Evolutionary conservation across 2,113 vertebrate species (phyloP), one percentile per base, ranked within the genome.

Genomic region (Ailuropoda melanoleuca): DNA sequence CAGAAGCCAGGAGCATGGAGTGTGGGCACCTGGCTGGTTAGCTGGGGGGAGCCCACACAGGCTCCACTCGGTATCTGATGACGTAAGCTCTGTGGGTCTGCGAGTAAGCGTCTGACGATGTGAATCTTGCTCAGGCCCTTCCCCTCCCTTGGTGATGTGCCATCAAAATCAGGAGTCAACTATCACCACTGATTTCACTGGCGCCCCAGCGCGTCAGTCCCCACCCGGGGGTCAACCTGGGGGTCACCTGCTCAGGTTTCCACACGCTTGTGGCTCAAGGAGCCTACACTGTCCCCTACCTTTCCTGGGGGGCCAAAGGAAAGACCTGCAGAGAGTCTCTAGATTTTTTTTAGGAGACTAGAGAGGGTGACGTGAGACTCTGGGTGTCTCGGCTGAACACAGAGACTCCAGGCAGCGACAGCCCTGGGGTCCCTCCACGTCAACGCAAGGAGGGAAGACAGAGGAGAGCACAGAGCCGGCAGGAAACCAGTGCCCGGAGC

Each of bases 141-240:
- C 34, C 14, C 4, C 26, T 43, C 70, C 55, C 56, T 11, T 0
- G 37, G 78, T 10, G 58, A 39, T 0, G 0, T 1, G 6, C 13
- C 34, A 50, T 46, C 58, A 56, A 64, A 12, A 48, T 53, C 72
- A 46, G 56, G 46, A 72, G 19, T 39, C 10, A 3, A 34, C 46
- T 8, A 11, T 1, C 58, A 26, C 5, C 31, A 9, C 10, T 48
- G 4, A 21, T 18, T 31, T 6, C 31, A 43, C 43, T 43, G 43
- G 43, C 43, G 43, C 43, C 43, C 43, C 43, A 43, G 43, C 4
- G 4, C 43, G 43, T 43, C 43, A 43, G 43, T 43, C 43, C 43
- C 43, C 50, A 53, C 50, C 50, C 50, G 50, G 50, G 50, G 13
- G 14, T 53, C 50, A 53, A 53, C 50, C 50, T 13, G 14, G 56